Base-by-base conservation (phyloP, 2,797 vertebrate species). In the Sus cebifrons region DNA sequence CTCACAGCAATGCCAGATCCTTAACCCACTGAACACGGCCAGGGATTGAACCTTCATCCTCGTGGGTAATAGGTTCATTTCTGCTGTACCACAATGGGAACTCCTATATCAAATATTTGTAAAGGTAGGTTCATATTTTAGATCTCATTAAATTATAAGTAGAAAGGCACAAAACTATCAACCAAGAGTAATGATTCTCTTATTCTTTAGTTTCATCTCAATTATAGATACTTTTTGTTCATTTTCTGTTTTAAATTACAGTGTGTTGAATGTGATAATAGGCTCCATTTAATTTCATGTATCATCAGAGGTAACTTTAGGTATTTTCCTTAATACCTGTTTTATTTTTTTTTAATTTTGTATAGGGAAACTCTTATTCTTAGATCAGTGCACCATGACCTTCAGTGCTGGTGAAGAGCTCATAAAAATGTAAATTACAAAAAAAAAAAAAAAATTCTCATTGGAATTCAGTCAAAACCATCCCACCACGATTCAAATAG, bases 71-170 rank as follows among this genome's bases (percentile, higher is more conserved):
- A 49, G 44, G 44, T 49, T 49, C 44, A 49, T 49, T 49, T 49
- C 44, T 10, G 44, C 6, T 49, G 44, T 7, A 49, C 44, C 44
- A 6, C 6, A 49, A 49, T 49, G 44, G 44, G 44, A 49, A 49
- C 44, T 49, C 44, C 44, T 86, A 86, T 60, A 8, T 67, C 49
- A 86, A 67, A 54, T 90, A 68, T 62, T 79, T 62, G 84, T 89
- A 89, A 96, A 93, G 13, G 2, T 86, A 32, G 16, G 7, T n/a
- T 96, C 62, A 71, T 62, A 67, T 89, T 95, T 98, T 90, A 74
- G 20, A 75, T 60, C 25, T 73, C 20, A 91, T 86, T 95, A 83
- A 94, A 82, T 71, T 92, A 89, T 89, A 90, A 92, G 65, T 74
- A 70, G 58, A 56, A 91, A 52, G 13, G 14, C 32, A 81, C 9